These are phyloP conservation scores for Romanomermis culicivorax DNA, from an alignment of 2,888 invertebrate species.

Conservation along the genomic window DNA sequence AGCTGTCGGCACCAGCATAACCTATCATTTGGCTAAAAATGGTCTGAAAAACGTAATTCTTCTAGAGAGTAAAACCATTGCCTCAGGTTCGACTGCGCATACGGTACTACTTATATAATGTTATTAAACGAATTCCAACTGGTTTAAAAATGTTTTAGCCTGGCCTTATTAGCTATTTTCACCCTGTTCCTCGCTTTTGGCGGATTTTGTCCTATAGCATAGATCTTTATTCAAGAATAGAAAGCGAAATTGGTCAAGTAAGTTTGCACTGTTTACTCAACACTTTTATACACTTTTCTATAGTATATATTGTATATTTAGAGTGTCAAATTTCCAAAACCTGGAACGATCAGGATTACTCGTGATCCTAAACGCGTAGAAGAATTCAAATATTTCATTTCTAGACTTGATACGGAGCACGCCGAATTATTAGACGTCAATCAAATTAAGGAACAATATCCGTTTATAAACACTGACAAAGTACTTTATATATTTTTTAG, in stretches of 20 bases:
- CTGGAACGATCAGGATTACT: conserved; percentile 32
- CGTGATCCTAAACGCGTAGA: conserved; percentile 28
- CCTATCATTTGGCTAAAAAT: conserved; percentile 31
- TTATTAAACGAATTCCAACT: conserved; percentile 8
- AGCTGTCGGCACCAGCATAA: conserved; percentile 30
- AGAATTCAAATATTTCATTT: conserved; percentile 31
- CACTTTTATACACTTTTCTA: not conserved
- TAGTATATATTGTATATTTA: too few species aligned
- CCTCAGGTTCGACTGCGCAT: conserved; percentile 33
- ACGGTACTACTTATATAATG: too few species aligned
- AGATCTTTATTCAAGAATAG: conserved; percentile 29
- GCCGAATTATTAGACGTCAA: conserved; percentile 27
- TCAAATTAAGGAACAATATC: conserved; percentile 27
- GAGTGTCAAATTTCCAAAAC: conserved; percentile 30
- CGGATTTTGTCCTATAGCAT: conserved; percentile 29
- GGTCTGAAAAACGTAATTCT: conserved; percentile 29
- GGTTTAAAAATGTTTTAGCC: conserved; percentile 20
- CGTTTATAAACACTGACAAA: conserved; percentile 28
- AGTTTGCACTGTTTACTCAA: conserved; percentile 3
- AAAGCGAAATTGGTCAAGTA: conserved; percentile 32
- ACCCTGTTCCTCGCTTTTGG: conserved; percentile 32
- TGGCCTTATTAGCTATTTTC: conserved; percentile 31
- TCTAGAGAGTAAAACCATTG: conserved; percentile 30
- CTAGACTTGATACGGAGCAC: conserved; percentile 16
- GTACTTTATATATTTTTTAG: conserved; percentile 19